Base-by-base conservation (phyloP, 2,888 invertebrate species). In the Scaeva pyrastri region DNA sequence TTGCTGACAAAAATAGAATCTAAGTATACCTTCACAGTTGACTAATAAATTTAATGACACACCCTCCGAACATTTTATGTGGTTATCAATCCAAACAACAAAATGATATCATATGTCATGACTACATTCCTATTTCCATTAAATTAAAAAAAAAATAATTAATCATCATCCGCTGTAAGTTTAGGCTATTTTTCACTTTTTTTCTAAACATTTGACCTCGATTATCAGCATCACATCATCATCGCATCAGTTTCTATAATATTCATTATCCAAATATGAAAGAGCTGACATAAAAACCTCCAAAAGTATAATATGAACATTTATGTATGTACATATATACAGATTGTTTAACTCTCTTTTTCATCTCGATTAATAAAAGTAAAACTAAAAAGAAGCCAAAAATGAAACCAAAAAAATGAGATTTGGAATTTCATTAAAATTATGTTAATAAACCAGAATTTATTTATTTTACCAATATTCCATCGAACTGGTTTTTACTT, bases 361-460 rank as follows among this genome's bases (percentile, higher is more conserved):
- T 60, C 60, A 60, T 60, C 60, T 60, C 14, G 60, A 41, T 41
- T 21, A 41, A 19, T 21, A 60, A 58, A 58, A 21, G 21, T 8
- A 21, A 50, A 12, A 50, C 19, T 12, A 23, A 23, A 14, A 23
- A n/a, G 23, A 4, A 21, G n/a, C n/a, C n/a, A 62, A 39, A 60
- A 45, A 45, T 39, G 50, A 39, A 21, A 39, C 19, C 66, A 31
- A 62, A 19, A 21, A 21, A 1, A 39, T 12, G 36, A 50, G n/a
- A 68, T 19, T 3, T 68, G 66, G 39, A 50, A 68, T 68, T 50
- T 39, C 14, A 19, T 39, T 39, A n/a, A 48, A 39, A 39, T 21
- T 79, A 79, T 84, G 73, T 68, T 85, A 81, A 80, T 80, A 73
- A 85, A 81, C 60, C 58, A 62, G 82, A 77, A 52, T 55, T n/a